These are phyloP conservation scores for Solea senegalensis DNA, from an alignment of 2,113 vertebrate genomes.

Conservation along the genomic window DNA sequence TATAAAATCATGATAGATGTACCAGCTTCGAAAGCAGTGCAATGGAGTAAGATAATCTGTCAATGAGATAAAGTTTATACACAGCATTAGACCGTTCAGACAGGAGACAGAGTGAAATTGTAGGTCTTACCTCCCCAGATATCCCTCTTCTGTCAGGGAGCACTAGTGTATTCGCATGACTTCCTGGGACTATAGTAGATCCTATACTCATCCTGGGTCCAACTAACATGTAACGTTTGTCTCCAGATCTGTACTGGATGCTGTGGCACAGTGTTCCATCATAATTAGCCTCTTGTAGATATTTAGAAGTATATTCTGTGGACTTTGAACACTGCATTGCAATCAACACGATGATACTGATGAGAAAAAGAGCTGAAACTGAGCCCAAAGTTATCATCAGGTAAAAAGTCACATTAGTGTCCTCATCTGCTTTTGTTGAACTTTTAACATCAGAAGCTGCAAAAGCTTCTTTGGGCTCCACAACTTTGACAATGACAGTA, in stretches of 20 bases:
- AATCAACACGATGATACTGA: neutral
- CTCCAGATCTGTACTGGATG: conserved; percentile 1
- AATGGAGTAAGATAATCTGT: too few relatives aligned
- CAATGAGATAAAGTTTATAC: too few relatives aligned
- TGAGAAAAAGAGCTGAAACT: neutral
- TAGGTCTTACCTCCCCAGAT: conserved; percentile 40
- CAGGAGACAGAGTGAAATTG: too few relatives aligned
- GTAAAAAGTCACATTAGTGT: neutral
- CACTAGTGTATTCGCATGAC: conserved; percentile 59
- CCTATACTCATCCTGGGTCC: conserved; percentile 18
- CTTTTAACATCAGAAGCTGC: neutral
- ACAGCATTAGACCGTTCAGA: too few relatives aligned
- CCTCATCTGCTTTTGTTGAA: neutral
- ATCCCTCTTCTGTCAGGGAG: conserved; percentile 27
- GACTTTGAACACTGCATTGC: conserved; percentile 58
- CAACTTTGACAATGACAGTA: neutral
- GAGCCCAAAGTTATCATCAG: neutral
- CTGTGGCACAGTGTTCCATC: conserved; percentile 54
- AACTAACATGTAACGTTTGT: neutral
- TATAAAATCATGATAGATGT: too few relatives aligned
- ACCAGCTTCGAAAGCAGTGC: too few relatives aligned
- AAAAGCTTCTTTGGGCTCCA: neutral
- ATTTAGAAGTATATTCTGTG: conserved; percentile 57
- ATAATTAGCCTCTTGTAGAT: conserved; percentile 58
- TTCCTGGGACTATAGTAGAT: conserved; percentile 55